phyloP scores from a whole-genome alignment of 2,797 vertebrate genomes.

The Sarcophilus harrisii region DNA sequence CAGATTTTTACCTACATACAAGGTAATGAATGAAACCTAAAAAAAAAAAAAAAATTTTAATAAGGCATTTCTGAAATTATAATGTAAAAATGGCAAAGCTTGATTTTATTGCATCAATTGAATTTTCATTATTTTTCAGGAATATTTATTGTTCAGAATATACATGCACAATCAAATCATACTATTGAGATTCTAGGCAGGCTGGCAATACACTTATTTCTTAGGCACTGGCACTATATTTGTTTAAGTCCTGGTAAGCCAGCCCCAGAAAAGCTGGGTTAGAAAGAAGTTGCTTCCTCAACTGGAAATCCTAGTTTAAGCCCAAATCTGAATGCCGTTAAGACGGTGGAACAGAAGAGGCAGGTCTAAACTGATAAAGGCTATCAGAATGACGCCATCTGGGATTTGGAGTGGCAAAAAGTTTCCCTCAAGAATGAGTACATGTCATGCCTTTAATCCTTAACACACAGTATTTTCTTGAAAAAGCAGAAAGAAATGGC shows the following conservation, averaged over 20 bases:
- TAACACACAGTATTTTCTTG: neutral
- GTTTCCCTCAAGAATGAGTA: neutral
- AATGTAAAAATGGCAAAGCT: constrained; percentile 48
- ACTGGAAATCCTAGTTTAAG: neutral
- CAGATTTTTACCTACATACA: neutral
- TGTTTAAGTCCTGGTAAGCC: neutral
- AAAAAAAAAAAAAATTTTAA: constrained; percentile 58
- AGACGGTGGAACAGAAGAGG: neutral
- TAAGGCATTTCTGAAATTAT: constrained; percentile 43
- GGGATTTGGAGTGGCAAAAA: neutral
- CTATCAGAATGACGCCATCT: neutral
- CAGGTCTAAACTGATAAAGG: neutral
- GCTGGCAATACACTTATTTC: neutral
- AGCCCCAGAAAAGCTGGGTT: neutral
- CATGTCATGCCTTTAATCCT: neutral
- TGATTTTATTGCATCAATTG: constrained; percentile 15
- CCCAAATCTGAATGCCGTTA: neutral
- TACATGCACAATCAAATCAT: constrained; percentile 2
- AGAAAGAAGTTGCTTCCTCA: neutral
- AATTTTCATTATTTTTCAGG: neutral
- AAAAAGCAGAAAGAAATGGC: constrained; percentile 18
- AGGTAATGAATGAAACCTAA: constrained; percentile 12
- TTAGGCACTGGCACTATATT: neutral
- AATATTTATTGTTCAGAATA: constrained; percentile 39
- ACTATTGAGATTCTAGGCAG: neutral